Percentiles rank a stretch among this genome's conserved stretches.
phyloP scores from a whole-genome alignment of 1,140 invertebrate species.

The Heliconius hermathena region DNA sequence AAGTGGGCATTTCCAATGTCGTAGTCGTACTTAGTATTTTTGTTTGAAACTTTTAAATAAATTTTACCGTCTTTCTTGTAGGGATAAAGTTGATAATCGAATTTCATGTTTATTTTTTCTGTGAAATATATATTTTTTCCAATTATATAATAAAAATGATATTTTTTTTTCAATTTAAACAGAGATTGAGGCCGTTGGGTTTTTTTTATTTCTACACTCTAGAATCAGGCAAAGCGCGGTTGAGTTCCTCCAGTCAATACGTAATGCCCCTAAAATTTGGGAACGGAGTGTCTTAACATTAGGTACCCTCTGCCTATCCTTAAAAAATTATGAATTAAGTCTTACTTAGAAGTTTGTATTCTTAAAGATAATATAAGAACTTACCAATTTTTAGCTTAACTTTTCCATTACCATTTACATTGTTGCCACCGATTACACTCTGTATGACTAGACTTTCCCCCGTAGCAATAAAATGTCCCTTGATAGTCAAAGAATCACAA shows the following conservation, averaged over 20 bases:
- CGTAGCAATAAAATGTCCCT: constrained; percentile 16
- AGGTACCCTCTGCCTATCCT: too few relatives aligned
- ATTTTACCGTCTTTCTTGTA: background rate
- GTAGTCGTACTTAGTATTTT: background rate
- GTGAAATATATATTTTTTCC: background rate
- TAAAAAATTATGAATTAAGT: too few relatives aligned
- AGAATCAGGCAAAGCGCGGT: too few relatives aligned
- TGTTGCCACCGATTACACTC: constrained; percentile 7
- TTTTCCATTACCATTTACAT: constrained; percentile 24
- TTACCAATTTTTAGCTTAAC: constrained; percentile 29
- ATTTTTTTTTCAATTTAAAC: too few relatives aligned
- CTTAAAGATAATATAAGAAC: background rate
- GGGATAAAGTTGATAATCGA: background rate
- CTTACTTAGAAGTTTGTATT: too few relatives aligned
- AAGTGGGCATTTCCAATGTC: background rate
- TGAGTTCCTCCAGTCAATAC: too few relatives aligned
- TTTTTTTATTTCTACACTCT: too few relatives aligned
- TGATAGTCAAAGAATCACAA: constrained; percentile 21
- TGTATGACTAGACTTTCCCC: constrained; percentile 21
- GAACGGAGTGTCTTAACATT: too few relatives aligned
- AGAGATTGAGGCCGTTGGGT: too few relatives aligned
- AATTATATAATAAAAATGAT: too few relatives aligned
- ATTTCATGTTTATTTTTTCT: background rate
- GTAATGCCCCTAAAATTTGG: too few relatives aligned
- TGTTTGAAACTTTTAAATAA: background rate